Base-by-base conservation (phyloP, 2,888 invertebrate species). In the Caradrina kadenii region DNA sequence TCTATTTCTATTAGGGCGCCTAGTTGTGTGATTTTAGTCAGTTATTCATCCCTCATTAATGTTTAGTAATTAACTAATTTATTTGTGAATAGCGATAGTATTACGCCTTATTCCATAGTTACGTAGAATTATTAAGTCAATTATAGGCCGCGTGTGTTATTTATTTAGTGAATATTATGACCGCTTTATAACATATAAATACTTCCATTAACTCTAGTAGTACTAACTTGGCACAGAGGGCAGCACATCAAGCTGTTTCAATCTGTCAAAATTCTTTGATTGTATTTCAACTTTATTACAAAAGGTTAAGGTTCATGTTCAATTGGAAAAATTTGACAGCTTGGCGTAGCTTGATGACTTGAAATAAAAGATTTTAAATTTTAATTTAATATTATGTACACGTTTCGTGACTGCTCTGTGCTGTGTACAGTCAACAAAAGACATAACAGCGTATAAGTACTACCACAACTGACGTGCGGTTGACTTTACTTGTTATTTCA, bases 51-150 rank as follows among this genome's bases (percentile, higher is more conserved):
- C 56, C 68, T 19, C 19, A 48, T 19, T 63, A 66, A 65, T 19
- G n/a, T 50, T n/a, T 76, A 73, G 79, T 77, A 21, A 73, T 75
- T 56, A 65, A 68, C 58, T 64, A 78, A 86, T 80, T 85, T 84
- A 85, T 85, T 85, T 85, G 84, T 84, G 83, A 79, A 82, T 86
- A 86, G 77, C 39, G 69, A 42, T 78, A 73, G 70, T 59, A 0
- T 64, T 76, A 82, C 58, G 81, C 76, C 76, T 86, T 85, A 81
- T 73, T 85, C 74, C 71, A 73, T 80, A 76, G 69, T 55, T 56
- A 65, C 35, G 54, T 50, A 66, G 69, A 45, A 17, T 81, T 39
- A 72, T 62, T 78, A 71, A 69, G 76, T 84, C 82, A 81, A 71
- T 83, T 83, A 79, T 75, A 73, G 79, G 55, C 78, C 61, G 60